phyloP scores from a whole-genome alignment of 2,113 vertebrate species.

The Eidolon helvum region DNA sequence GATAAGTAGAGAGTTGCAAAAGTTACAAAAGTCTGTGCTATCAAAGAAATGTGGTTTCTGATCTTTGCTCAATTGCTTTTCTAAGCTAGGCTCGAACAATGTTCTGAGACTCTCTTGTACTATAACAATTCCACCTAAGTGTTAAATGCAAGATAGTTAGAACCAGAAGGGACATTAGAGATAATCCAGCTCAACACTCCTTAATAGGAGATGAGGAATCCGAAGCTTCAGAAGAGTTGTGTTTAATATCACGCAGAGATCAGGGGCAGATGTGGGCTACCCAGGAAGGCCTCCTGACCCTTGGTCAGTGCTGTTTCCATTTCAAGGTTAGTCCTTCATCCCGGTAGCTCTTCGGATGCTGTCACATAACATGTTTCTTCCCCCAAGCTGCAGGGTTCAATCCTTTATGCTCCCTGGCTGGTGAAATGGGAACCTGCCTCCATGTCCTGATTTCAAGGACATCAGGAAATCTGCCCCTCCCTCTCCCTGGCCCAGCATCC shows the following conservation, averaged over 20 bases:
- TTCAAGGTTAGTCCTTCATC: not conserved
- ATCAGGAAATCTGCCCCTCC: not conserved
- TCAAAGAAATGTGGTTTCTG: slow-evolving; percentile 32
- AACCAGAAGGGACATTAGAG: not conserved
- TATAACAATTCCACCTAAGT: slow-evolving; percentile 35
- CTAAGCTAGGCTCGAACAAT: not conserved
- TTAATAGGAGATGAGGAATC: not conserved
- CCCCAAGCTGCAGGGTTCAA: not conserved
- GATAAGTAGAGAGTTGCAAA: not conserved
- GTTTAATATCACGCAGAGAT: not conserved
- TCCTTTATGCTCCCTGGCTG: not conserved
- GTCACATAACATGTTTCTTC: not conserved
- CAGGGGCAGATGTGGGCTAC: too few relatives aligned
- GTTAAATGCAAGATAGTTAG: slow-evolving; percentile 40
- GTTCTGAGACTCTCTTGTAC: slow-evolving; percentile 28
- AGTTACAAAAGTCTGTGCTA: slow-evolving; percentile 35
- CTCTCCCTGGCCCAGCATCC: not conserved
- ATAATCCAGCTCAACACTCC: not conserved
- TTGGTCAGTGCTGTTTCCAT: not conserved
- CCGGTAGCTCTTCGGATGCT: not conserved
- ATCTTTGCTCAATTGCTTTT: slow-evolving; percentile 18
- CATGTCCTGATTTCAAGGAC: not conserved
- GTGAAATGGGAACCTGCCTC: not conserved
- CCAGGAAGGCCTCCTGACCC: not conserved
- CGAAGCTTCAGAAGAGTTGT: not conserved